Evolutionary conservation across 35 echinoderm and acorn worm species (phyloP), one percentile per base, ranked within the genome.

Genomic region (Hemicentrotus pulcherrimus): DNA sequence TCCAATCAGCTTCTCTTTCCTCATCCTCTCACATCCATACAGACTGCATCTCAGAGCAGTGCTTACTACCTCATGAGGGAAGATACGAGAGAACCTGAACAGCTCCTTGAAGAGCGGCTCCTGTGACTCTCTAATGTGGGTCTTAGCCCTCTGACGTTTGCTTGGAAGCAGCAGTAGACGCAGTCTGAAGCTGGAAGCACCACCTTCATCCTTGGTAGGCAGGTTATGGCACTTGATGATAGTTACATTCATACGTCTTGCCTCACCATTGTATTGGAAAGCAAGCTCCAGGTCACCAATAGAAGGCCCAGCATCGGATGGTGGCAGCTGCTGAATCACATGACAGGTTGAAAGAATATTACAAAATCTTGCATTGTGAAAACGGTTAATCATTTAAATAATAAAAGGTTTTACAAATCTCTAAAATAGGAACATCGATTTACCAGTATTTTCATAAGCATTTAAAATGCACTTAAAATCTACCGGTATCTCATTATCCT

Each of bases 241-340:
- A 32, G 98, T 99, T 31, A 98, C 94, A 86, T 97, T 99, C 98
- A 99, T 99, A 47, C 97, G 92, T 3, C 96, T 91, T 32, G 95
- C 95, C 33, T 99, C 97, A 8, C 98, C 98, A 32, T 95, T 99
- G 96, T 99, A 99, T n/a, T 97, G 94, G 86, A 99, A 99, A 5
- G 95, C 95, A 19, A 99, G 94, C 32, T 99, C 98, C 4, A 98
- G 48, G 18, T 98, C 95, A 5, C 98, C 98, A 24, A 96, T 94
- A 45, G 95, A 93, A 2, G 96, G 92, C 14, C 88, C 96, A 1
- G 86, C 88, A 33, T 95, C 94, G 18, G 94, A 61, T 50, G 95
- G 60, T 12, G 41, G 95, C 32, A 95, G 9, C 60, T 58, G 60
- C 88, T 95, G 12, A 45, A 33, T 55, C 18, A 91, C 6, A 86